These are phyloP conservation scores for Formica aserva DNA, from an alignment of 2,888 invertebrate species.

Conservation along the genomic window DNA sequence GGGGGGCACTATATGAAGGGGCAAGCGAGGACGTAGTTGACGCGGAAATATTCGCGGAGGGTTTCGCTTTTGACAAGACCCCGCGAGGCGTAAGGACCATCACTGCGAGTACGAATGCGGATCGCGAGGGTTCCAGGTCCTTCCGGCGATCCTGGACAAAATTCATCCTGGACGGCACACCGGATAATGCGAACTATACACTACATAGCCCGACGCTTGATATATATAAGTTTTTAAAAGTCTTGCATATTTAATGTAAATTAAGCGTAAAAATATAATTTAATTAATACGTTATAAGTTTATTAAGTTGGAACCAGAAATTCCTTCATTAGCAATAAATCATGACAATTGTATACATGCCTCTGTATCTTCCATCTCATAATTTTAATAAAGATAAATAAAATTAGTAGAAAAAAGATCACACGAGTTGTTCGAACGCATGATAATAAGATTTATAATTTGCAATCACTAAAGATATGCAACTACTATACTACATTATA, in stretches of 20 bases:
- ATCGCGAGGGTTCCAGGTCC: slow-evolving; percentile 59
- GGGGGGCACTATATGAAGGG: slow-evolving; percentile 58
- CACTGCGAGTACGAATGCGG: slow-evolving; percentile 53
- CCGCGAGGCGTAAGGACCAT: slow-evolving; percentile 65
- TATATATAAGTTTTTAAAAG: neutral
- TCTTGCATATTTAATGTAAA: neutral
- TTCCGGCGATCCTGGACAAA: slow-evolving; percentile 36
- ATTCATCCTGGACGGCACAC: slow-evolving; percentile 21
- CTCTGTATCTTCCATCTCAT: neutral
- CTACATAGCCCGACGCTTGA: neutral
- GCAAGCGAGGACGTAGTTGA: slow-evolving; percentile 68
- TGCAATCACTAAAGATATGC: neutral
- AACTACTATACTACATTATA: neutral
- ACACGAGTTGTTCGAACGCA: neutral
- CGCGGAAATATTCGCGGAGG: slow-evolving; percentile 72
- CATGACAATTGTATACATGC: neutral
- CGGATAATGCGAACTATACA: neutral
- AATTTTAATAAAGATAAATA: neutral
- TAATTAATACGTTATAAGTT: neutral
- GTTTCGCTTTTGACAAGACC: slow-evolving; percentile 71
- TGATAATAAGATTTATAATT: neutral
- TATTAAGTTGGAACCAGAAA: neutral
- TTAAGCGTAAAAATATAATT: neutral
- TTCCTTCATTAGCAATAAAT: neutral
- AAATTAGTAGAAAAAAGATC: neutral